Base-by-base conservation (phyloP, 2,888 invertebrate species). In the Hyles lineata region DNA sequence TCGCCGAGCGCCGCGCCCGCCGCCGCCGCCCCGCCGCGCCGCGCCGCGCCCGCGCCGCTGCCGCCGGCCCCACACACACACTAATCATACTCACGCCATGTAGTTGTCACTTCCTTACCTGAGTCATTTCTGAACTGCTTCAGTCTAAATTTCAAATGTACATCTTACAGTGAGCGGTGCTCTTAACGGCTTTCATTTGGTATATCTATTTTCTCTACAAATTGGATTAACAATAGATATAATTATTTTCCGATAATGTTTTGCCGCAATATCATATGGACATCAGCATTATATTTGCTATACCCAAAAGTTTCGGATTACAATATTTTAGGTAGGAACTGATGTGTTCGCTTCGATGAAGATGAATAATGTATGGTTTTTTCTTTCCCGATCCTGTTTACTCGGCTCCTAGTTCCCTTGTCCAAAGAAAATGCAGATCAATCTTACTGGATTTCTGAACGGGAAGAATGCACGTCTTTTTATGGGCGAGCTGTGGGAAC, bases 391-490 rank as follows among this genome's bases (percentile, higher is more conserved):
- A 87, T 91, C 90, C 87, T 82, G 82, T 85, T 80, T 86, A 89
- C 88, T 78, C 89, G 87, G 85, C 89, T 94, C 95, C 89, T 95
- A 98, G 98, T 98, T 96, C 94, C 99, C 99, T 72, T 99, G 99
- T 95, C 99, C 99, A 70, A 98, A 98, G 93, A 98, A 99, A 94
- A 99, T 99, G 97, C 99, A 99, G 96, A 99, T 99, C 87, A 99
- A 99, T 94, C 95, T 99, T 92, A 99, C 99, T 67, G 99, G 99
- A 69, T 99, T 99, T 92, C 95, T 99, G 76, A 99, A 99, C 89
- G 99, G 99, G 17, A 98, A 98, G 91, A 99, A 99, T 93, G 99
- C 99, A 23, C 96, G 99, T 60, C 97, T 98, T 82, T 99, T 99
- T 92, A 99, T 99, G 98, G 98, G 98, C 5, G 99, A 99, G 91